Evolutionary conservation across 1,140 invertebrate genomes (phyloP), one percentile per base, ranked within the genome.

Genomic region (Zaprionus gabonicus): DNA sequence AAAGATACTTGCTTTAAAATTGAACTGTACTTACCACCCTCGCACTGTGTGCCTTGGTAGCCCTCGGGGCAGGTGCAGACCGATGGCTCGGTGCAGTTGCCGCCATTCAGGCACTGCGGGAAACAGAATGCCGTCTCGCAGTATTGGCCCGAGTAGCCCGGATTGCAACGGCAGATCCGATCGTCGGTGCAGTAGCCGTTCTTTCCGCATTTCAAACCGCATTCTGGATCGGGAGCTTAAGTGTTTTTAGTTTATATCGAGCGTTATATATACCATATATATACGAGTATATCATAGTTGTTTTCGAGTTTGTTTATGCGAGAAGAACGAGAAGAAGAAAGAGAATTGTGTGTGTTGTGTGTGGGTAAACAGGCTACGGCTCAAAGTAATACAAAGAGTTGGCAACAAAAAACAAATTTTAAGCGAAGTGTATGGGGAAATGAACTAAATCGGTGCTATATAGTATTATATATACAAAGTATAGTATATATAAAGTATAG

Each of bases 61-160:
- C 97, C 97, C 28, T 95, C 94, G 20, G 96, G 96, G 92, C 97
- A 98, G 58, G 96, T 96, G 91, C 97, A 98, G 0, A 96, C 93
- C 10, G 97, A 97, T 10, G 97, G 97, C 13, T 97, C 96, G 28
- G 97, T 97, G 92, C 98, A 98, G 84, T 96, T 97, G 1, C 97
- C 98, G 3, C 97, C 97, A 92, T 98, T 98, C 95, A 98, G 96
- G 90, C 98, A 98, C 87, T 97, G 96, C 41, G 98, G 97, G 94
- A 98, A 98, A 90, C 98, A 98, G 4, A 98, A 94, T 23, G 97
- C 97, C 72, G 96, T 97, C 81, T 96, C 95, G 81, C 97, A 98
- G 91, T 97, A 96, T 72, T 96, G 96, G 9, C 97, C 97, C 94
- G 98, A 96, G 88, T 98, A 98, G 15, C 97, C 97, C 90, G 97